Percentiles rank a stretch among this genome's conserved stretches.
These are phyloP conservation scores for Pecten maximus DNA, from an alignment of 2,888 invertebrate species.

Conservation along the genomic window DNA sequence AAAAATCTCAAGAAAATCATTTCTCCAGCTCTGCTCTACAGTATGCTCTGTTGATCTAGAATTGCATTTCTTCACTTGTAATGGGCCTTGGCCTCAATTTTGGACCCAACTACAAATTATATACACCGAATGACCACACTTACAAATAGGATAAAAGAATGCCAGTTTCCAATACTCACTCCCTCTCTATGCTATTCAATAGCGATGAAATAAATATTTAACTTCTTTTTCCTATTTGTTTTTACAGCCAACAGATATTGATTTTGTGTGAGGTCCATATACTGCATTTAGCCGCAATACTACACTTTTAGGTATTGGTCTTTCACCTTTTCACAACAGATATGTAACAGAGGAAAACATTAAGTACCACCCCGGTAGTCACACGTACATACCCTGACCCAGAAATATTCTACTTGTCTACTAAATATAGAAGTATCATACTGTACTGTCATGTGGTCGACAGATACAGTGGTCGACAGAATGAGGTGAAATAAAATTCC, in stretches of 20 bases:
- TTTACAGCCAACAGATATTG: constrained; percentile 9
- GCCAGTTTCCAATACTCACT: neutral
- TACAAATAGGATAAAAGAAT: neutral
- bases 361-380: no score
- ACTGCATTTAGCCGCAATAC: constrained; percentile 22
- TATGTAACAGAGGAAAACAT: neutral
- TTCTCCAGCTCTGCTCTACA: no score
- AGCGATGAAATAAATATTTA: constrained; percentile 1
- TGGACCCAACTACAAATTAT: neutral
- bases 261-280: constrained; percentile 27
- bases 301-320: neutral
- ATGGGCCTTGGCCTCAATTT: neutral
- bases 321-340: constrained; percentile 2
- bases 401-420: neutral
- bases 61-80: no score
- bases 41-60: no score
- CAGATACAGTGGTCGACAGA: neutral
- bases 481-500: neutral
- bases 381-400: neutral
- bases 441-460: neutral
- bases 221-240: constrained; percentile 1
- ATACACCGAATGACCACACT: neutral
- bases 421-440: neutral
- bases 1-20: no score
- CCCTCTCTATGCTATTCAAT: neutral